Conservation (phyloP, 2,888 invertebrate genomes). For the Agrochola litura region DNA sequence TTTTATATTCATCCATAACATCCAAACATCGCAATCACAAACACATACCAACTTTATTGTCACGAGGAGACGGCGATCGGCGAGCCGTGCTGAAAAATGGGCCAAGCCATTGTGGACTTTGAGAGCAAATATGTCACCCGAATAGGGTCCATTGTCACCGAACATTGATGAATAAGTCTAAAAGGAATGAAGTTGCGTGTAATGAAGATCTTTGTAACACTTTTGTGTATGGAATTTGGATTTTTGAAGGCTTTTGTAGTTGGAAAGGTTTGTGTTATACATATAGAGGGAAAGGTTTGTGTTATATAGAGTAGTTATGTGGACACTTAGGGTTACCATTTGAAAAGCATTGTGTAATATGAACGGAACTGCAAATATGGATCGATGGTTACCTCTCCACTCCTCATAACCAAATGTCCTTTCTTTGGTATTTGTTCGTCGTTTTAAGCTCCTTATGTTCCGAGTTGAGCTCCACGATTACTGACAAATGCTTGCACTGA, state of each 20-base stretch:
- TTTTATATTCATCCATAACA: slow-evolving; percentile 17
- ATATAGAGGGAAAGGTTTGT: slow-evolving; percentile 8
- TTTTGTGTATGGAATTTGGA: slow-evolving; percentile 32
- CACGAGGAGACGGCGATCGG: slow-evolving; percentile 20
- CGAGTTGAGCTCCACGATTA: no score
- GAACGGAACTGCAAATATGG: not conserved
- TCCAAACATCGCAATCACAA: slow-evolving; percentile 40
- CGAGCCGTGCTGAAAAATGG: slow-evolving; percentile 38
- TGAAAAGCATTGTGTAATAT: not conserved
- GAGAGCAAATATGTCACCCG: slow-evolving; percentile 60
- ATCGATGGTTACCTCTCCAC: no score
- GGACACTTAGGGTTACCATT: not conserved
- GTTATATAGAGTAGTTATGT: slow-evolving; percentile 8
- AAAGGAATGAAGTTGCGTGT: slow-evolving; percentile 49
- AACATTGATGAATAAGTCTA: slow-evolving; percentile 58
- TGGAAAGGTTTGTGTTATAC: slow-evolving; percentile 1
- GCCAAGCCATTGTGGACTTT: slow-evolving; percentile 47
- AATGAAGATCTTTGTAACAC: slow-evolving; percentile 49
- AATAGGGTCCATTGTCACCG: slow-evolving; percentile 57
- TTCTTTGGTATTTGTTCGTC: no score
- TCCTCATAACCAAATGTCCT: no score
- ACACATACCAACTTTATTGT: slow-evolving; percentile 45
- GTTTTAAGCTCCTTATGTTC: no score
- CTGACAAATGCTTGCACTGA: no score
- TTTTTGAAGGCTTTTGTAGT: slow-evolving; percentile 32